Conservation (phyloP, 2,797 vertebrate species). For the Dicrostonyx torquatus region DNA sequence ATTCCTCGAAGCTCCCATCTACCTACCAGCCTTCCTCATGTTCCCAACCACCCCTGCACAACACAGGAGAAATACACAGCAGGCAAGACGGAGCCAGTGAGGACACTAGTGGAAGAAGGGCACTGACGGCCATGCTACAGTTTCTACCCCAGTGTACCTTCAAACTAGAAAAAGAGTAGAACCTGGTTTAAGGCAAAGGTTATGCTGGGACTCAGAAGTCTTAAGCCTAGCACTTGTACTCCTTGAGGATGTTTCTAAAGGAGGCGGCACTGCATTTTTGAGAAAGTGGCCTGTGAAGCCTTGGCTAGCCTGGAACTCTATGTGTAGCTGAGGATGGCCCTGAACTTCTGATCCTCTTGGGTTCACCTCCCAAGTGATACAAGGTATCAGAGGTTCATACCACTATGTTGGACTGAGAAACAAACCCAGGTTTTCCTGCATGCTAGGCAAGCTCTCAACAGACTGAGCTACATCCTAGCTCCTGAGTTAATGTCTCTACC, state of each 20-base stretch:
- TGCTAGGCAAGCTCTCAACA: not conserved
- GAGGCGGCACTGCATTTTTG: not conserved
- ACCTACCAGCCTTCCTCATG: not conserved
- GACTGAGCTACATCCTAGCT: not conserved
- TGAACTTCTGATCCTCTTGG: not conserved
- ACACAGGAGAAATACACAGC: not conserved
- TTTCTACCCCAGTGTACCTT: constrained; percentile 28
- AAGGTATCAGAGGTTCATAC: not conserved
- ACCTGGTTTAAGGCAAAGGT: not conserved
- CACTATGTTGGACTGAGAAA: not conserved
- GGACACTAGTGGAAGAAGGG: not conserved
- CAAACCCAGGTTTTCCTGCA: not conserved
- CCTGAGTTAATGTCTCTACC: constrained; percentile 27
- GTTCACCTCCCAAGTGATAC: not conserved
- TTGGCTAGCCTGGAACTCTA: not conserved
- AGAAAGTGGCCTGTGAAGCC: not conserved
- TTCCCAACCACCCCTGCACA: not conserved
- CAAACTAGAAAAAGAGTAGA: not conserved
- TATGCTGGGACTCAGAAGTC: constrained; percentile 2
- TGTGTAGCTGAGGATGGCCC: not conserved
- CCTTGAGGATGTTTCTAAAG: not conserved
- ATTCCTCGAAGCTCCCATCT: not conserved
- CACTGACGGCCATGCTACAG: not conserved
- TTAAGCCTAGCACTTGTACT: not conserved
- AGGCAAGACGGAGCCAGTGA: not conserved